Evolutionary conservation across 2,888 invertebrate species (phyloP), one percentile per base, ranked within the genome.

Genomic region (Thelaira solivaga): DNA sequence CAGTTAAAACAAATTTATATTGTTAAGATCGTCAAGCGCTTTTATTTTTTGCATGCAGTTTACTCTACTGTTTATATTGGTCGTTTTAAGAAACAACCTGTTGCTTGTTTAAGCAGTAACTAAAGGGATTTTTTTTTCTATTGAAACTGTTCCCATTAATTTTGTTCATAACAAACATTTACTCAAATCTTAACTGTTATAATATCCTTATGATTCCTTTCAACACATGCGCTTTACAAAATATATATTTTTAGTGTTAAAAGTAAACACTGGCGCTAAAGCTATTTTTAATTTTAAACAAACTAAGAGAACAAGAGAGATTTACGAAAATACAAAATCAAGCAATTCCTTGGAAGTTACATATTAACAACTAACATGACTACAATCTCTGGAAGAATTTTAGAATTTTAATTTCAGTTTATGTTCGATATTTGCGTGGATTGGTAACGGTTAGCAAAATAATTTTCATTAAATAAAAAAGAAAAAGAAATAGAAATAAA

Each of bases 351-450:
- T 53, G 67, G 67, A 73, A 73, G 11, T 24, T n/a, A 36, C 10
- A 11, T 20, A 49, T 39, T 7, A 47, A 20, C 31, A 36, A 10
- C 18, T 61, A 68, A 73, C 57, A 41, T 39, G 11, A 53, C 67
- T 29, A 67, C 13, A 74, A 53, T 53, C 45, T 67, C 67, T 78
- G 74, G 69, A 71, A 74, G 62, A 55, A 22, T 61, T 80, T 83
- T 81, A 69, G 53, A 82, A 81, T 83, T 83, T 83, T 83, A 81
- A 85, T 84, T 84, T 88, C 88, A 88, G 88, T 88, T 87, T 86
- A 86, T 85, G 87, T 88, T 86, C 88, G 88, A 88, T 87, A 88
- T 88, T 88, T 88, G 88, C 86, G 85, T 86, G 87, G 88, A 86
- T 86, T 88, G 86, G 88, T 88, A 85, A 83, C 86, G 85, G 84